phyloP scores from a whole-genome alignment of 2,797 vertebrate genomes.

The Caiman crocodilus region DNA sequence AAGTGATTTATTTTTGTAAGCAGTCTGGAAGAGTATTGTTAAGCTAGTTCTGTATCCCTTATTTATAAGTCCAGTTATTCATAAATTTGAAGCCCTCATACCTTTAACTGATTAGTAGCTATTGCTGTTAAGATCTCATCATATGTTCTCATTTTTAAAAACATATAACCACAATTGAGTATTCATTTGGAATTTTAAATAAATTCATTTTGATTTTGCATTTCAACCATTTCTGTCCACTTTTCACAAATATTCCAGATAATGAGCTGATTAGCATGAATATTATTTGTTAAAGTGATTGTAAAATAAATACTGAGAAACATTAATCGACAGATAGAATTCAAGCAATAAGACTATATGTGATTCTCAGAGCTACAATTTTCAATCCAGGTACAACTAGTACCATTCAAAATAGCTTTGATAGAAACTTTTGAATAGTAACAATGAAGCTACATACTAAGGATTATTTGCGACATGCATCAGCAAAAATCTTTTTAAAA shows the following conservation, averaged over 20 bases:
- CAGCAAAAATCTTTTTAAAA: slow-evolving; percentile 5
- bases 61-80: neutral
- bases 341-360: neutral
- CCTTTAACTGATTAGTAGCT: neutral
- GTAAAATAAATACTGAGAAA: neutral
- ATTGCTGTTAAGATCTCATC: neutral
- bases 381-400: neutral
- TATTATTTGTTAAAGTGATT: neutral
- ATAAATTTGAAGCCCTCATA: neutral
- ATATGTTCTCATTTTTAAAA: neutral
- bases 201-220: neutral
- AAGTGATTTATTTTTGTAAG: neutral
- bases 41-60: neutral
- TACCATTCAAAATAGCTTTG: neutral
- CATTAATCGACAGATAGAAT: neutral
- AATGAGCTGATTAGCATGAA: fast-evolving
- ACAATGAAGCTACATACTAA: neutral
- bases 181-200: neutral
- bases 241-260: neutral
- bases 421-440: neutral
- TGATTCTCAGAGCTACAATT: neutral
- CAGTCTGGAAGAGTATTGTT: neutral
- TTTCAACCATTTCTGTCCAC: neutral
- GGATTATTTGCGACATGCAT: neutral
- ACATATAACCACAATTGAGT: neutral